Conservation (phyloP, 2,888 invertebrate genomes). For the Aphelenchoides bicaudatus region DNA sequence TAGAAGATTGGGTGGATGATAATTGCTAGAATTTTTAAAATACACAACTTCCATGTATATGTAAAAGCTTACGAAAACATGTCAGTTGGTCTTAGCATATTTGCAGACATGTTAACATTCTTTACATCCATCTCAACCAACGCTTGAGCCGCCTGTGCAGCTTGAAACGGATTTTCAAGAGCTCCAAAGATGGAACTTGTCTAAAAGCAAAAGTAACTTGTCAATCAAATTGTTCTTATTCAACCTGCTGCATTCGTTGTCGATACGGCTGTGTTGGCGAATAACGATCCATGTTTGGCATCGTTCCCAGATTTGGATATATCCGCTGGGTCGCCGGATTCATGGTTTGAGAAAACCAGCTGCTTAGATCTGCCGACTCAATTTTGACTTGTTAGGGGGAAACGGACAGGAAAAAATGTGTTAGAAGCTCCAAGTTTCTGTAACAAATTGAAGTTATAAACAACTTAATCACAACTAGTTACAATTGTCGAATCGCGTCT, state of each 20-base stretch:
- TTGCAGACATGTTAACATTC: constrained; percentile 45
- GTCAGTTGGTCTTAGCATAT: constrained; percentile 47
- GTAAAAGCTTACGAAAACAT: constrained; percentile 49
- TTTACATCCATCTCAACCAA: constrained; percentile 57
- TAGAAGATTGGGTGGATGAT: constrained; percentile 16
- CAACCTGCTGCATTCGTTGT: constrained; percentile 29
- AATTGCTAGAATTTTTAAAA: not conserved
- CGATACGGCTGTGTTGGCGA: constrained; percentile 29
- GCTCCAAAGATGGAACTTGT: constrained; percentile 23
- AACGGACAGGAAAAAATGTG: too few species aligned
- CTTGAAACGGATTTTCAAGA: constrained; percentile 40
- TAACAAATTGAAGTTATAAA: too few species aligned
- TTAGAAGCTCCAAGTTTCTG: too few species aligned
- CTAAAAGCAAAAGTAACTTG: constrained; percentile 21
- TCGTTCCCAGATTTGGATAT: constrained; percentile 60
- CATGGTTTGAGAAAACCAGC: too few species aligned
- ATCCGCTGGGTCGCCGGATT: constrained; percentile 30
- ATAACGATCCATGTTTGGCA: constrained; percentile 44
- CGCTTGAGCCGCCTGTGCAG: constrained; percentile 42
- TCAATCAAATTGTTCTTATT: constrained; percentile 19
- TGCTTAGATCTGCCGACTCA: too few species aligned
- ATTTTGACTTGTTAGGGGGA: too few species aligned
- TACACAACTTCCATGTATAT: not conserved
- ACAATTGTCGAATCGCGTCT: too few species aligned
- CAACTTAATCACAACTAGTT: too few species aligned